phyloP scores from a whole-genome alignment of 2,113 vertebrate species.

The Pavo muticus region DNA sequence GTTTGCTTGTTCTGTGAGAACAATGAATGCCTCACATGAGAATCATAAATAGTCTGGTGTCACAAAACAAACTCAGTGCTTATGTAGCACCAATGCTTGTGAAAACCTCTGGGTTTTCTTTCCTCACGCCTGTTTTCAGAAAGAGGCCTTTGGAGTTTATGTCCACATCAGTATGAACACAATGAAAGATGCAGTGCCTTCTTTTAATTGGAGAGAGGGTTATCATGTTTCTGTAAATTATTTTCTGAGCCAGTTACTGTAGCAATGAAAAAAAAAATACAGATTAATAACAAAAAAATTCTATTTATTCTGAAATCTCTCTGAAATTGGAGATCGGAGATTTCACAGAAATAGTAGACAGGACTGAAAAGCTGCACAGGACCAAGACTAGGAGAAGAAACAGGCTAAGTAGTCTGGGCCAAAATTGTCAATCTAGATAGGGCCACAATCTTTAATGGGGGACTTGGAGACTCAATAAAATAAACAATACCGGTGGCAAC shows the following conservation, averaged over 20 bases:
- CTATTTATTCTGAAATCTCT: not conserved
- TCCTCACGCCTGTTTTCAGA: conserved; percentile 13
- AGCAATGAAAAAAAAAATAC: not conserved
- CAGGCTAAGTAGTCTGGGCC: not conserved
- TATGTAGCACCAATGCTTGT: conserved; percentile 44
- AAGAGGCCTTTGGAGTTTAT: conserved; percentile 52
- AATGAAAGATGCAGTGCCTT: not conserved
- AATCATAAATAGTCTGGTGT: conserved; percentile 59
- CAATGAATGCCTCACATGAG: conserved; percentile 52
- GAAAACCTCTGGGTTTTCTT: conserved; percentile 30
- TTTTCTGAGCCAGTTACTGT: not conserved
- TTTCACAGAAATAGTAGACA: not conserved
- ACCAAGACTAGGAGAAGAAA: not conserved
- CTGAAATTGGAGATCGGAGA: not conserved
- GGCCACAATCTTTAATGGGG: not conserved
- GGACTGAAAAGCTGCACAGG: not conserved
- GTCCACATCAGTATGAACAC: not conserved
- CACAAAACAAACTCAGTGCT: conserved; percentile 42
- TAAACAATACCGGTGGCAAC: not conserved
- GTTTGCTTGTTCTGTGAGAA: conserved; percentile 55
- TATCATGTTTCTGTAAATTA: not conserved
- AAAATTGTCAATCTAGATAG: not conserved
- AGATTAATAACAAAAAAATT: not conserved
- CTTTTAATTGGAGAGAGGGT: not conserved
- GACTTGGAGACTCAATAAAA: not conserved